Conservation (phyloP, 1,140 invertebrate species). For the Zaprionus ghesquierei region DNA sequence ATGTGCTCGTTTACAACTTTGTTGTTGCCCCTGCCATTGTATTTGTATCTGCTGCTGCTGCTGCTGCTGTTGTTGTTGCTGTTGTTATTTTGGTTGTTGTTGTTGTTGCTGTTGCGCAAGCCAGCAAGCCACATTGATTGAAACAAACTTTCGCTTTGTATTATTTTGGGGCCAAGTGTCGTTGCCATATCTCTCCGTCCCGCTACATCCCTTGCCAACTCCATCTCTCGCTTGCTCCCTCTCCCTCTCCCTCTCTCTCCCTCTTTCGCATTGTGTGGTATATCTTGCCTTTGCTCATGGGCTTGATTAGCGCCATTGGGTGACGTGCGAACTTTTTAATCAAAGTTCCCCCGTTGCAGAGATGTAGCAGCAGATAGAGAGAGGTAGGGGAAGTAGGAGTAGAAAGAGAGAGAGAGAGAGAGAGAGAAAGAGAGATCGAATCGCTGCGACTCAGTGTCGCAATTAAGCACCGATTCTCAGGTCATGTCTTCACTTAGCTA, state of each 20-base stretch:
- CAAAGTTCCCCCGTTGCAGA: slow-evolving; percentile 51
- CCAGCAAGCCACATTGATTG: slow-evolving; percentile 63
- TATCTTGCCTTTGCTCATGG: not conserved
- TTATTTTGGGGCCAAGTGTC: slow-evolving; percentile 36
- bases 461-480: not conserved
- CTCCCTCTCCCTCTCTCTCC: not conserved
- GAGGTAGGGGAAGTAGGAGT: not conserved
- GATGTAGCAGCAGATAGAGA: not conserved
- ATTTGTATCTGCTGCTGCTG: slow-evolving; percentile 1
- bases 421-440: not conserved
- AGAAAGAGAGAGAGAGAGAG: not conserved
- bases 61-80: not conserved
- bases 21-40: slow-evolving; percentile 26
- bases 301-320: slow-evolving; percentile 69
- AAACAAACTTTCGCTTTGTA: slow-evolving; percentile 71
- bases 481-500: not conserved
- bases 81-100: not conserved
- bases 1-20: slow-evolving; percentile 77
- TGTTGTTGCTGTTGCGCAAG: slow-evolving; percentile 19
- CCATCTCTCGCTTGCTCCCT: not conserved
- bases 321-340: slow-evolving; percentile 75
- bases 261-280: not conserved
- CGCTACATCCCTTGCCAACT: not conserved
- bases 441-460: not conserved
- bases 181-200: slow-evolving; percentile 20